phyloP scores from a whole-genome alignment of 2,888 invertebrate genomes.

The Brenthis hecate region DNA sequence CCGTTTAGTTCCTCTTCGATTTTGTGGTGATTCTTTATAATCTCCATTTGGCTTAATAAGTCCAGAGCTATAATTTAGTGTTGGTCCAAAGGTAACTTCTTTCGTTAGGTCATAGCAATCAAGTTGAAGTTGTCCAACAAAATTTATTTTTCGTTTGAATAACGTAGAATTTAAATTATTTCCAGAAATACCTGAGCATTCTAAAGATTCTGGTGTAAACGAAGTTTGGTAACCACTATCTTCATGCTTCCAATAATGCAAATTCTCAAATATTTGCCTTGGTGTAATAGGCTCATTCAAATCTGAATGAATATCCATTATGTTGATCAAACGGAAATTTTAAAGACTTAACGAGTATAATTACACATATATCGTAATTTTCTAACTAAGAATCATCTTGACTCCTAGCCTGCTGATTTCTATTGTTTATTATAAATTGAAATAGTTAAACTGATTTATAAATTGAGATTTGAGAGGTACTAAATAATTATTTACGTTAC shows the following conservation, averaged over 20 bases:
- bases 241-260: constrained; percentile 62
- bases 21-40: constrained; percentile 53
- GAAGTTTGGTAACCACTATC: constrained; percentile 77
- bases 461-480: constrained; percentile 3
- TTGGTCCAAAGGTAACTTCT: constrained; percentile 47
- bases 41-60: constrained; percentile 39
- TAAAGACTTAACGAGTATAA: constrained; percentile 13
- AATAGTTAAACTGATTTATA: neutral
- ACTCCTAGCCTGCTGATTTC: neutral
- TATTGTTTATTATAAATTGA: neutral
- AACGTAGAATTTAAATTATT: constrained; percentile 56
- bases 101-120: constrained; percentile 51
- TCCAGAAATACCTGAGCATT: constrained; percentile 59
- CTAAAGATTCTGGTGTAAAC: constrained; percentile 67
- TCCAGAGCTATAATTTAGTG: constrained; percentile 43
- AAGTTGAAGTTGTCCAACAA: constrained; percentile 53
- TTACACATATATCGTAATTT: constrained; percentile 11
- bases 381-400: constrained; percentile 3
- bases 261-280: constrained; percentile 53
- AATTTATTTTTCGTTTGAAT: constrained; percentile 50
- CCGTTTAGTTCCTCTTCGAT: constrained; percentile 63
- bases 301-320: constrained; percentile 65
- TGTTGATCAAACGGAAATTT: constrained; percentile 14
- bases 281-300: constrained; percentile 58
- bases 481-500: constrained; percentile 39